Conservation (phyloP, 2,113 vertebrate genomes). For the Burhinus bistriatus region DNA sequence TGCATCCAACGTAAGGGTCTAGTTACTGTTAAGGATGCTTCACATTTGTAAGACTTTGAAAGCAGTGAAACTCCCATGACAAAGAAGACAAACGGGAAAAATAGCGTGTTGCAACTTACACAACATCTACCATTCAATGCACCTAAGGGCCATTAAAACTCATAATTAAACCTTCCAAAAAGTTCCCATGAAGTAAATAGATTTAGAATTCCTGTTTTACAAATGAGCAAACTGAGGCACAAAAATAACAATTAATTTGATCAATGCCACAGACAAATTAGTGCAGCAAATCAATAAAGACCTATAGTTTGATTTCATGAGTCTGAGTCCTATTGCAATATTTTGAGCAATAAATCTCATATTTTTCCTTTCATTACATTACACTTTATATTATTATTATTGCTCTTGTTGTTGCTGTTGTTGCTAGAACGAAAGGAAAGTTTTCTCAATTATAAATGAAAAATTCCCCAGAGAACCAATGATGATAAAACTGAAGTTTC, state of each 20-base stretch:
- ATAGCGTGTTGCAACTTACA: neutral
- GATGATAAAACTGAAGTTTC: neutral
- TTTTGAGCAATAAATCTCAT: neutral
- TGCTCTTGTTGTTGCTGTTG: neutral
- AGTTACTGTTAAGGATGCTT: neutral
- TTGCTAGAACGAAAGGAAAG: neutral
- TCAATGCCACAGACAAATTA: neutral
- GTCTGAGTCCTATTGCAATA: neutral
- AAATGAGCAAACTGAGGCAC: neutral
- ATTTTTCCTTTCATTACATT: neutral
- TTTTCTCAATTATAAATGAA: slow-evolving; percentile 16
- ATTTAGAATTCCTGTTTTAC: neutral
- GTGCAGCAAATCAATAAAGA: neutral
- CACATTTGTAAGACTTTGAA: neutral
- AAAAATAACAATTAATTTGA: neutral
- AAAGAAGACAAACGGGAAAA: slow-evolving; percentile 10
- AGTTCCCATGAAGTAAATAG: neutral
- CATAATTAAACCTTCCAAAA: neutral
- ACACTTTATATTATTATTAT: neutral
- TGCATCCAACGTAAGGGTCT: neutral
- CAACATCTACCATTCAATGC: neutral
- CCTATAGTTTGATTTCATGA: neutral
- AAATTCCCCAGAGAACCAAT: neutral
- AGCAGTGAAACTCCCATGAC: neutral
- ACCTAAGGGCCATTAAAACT: neutral